Conservation (phyloP, 2,888 invertebrate species). For the Drosophila birchii region DNA sequence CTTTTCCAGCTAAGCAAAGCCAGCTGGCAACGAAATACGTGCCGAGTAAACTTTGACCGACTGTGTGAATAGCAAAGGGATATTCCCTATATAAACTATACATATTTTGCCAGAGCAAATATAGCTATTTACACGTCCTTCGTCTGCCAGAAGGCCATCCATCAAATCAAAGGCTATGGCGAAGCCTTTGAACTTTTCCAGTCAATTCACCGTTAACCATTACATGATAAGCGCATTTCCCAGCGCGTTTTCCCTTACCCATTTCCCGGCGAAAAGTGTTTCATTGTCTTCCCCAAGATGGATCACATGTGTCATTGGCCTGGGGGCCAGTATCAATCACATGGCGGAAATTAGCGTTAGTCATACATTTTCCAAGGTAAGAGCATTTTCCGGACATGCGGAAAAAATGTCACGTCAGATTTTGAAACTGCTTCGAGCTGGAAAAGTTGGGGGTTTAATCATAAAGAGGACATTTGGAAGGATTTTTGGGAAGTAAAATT, state of each 20-base stretch:
- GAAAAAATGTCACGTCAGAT: conserved; percentile 33
- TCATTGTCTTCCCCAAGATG: conserved; percentile 57
- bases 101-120: conserved; percentile 3
- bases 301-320: conserved; percentile 72
- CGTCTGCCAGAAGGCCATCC: conserved; percentile 33
- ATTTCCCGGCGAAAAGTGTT: not conserved
- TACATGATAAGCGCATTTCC: conserved; percentile 50
- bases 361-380: conserved; percentile 11
- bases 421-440: not conserved
- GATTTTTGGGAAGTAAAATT: not conserved
- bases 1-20: conserved; percentile 42
- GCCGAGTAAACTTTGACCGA: conserved; percentile 56
- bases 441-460: not conserved
- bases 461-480: conserved; percentile 1
- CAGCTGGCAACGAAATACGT: conserved; percentile 66
- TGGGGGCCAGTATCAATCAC: conserved; percentile 44
- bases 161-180: conserved; percentile 38
- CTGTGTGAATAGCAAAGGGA: conserved; percentile 33
- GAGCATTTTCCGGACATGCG: conserved; percentile 12
- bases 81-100: not conserved
- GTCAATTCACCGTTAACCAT: conserved; percentile 39
- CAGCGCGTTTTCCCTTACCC: conserved; percentile 18
- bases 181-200: conserved; percentile 46
- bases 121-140: conserved; percentile 3
- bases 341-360: conserved; percentile 47